phyloP scores from a whole-genome alignment of 2,113 vertebrate genomes.

The Potamarius usumacintae region DNA sequence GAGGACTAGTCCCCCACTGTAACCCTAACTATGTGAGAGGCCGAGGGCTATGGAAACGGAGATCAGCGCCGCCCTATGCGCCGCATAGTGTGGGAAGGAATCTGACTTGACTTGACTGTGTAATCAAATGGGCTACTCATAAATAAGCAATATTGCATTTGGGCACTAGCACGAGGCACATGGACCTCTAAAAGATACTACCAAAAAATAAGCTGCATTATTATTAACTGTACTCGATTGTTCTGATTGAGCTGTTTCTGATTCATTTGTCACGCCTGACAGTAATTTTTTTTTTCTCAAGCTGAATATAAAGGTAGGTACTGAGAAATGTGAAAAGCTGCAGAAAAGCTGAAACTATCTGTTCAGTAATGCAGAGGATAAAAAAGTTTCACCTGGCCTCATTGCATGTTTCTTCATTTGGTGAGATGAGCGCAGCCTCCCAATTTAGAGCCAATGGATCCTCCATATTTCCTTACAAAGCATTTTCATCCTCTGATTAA shows the following conservation, averaged over 20 bases:
- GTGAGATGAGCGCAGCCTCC: constrained; percentile 40
- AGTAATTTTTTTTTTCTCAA: not conserved
- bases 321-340: constrained; percentile 4
- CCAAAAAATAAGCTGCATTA: constrained; percentile 3
- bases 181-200: not conserved
- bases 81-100: too few relatives aligned
- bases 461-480: constrained; percentile 67
- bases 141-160: too few relatives aligned
- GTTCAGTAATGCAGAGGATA: constrained; percentile 37
- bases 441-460: constrained; percentile 66
- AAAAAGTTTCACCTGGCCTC: constrained; percentile 1
- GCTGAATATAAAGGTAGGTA: constrained; percentile 13
- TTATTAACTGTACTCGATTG: not conserved
- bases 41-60: too few relatives aligned
- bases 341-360: constrained; percentile 35
- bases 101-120: too few relatives aligned
- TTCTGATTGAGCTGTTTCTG: constrained; percentile 7
- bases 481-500: constrained; percentile 70
- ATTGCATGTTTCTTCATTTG: constrained; percentile 24
- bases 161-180: not conserved
- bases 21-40: too few relatives aligned
- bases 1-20: too few relatives aligned
- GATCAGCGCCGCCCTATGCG: too few relatives aligned
- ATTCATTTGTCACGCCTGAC: constrained; percentile 23
- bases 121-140: too few relatives aligned